Evolutionary conservation across 2,888 invertebrate genomes (phyloP).

Genomic region (Carcina quercana): DNA sequence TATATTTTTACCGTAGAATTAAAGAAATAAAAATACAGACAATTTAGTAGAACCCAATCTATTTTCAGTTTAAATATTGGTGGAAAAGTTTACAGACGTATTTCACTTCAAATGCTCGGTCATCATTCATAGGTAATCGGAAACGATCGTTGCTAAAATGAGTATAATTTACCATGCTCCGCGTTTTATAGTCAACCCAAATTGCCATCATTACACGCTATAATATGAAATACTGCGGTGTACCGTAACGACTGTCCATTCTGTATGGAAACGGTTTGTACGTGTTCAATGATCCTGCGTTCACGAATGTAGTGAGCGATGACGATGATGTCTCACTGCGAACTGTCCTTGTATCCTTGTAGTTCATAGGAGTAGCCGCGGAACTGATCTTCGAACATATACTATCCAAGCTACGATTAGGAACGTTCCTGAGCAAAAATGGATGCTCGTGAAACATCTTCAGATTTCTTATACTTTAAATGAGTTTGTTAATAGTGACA

Average conservation of each 20-base stretch:
- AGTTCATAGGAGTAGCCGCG: too few species aligned
- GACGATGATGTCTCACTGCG: too few species aligned
- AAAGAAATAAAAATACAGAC: too few species aligned
- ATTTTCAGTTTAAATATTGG: too few species aligned
- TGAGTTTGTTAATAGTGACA: background rate
- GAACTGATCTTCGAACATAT: background rate
- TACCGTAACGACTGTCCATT: slow-evolving; percentile 44
- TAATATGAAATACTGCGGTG: slow-evolving; percentile 43
- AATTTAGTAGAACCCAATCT: too few species aligned
- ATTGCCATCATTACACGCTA: slow-evolving; percentile 58
- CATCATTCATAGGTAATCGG: slow-evolving; percentile 64
- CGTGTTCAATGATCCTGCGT: background rate
- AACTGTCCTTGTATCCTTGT: too few species aligned
- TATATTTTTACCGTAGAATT: too few species aligned
- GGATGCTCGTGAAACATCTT: too few species aligned
- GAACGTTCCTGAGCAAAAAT: too few species aligned
- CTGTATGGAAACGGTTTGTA: slow-evolving; percentile 22
- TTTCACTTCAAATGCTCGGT: slow-evolving; percentile 37
- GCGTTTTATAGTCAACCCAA: slow-evolving; percentile 55
- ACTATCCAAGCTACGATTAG: background rate
- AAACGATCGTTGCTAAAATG: slow-evolving; percentile 65
- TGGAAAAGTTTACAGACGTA: slow-evolving; percentile 19
- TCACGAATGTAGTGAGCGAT: too few species aligned
- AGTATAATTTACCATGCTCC: slow-evolving; percentile 58
- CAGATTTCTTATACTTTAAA: background rate